These are phyloP conservation scores for Lepidothrix coronata DNA, from an alignment of 2,113 vertebrate species.

Conservation along the genomic window DNA sequence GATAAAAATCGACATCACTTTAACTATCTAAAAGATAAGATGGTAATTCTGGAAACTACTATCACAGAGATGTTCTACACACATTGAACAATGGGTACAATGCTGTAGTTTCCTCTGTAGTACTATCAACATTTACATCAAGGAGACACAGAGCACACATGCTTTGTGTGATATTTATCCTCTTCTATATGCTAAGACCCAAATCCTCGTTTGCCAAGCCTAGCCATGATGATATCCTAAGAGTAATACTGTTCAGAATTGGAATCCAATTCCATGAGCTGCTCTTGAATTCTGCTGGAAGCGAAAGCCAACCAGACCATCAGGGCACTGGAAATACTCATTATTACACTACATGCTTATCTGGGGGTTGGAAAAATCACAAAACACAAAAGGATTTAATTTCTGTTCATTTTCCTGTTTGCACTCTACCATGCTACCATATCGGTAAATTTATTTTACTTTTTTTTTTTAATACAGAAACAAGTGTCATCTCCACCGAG, in stretches of 20 bases:
- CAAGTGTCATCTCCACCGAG: not conserved
- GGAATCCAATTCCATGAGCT: not conserved
- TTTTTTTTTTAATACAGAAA: not conserved
- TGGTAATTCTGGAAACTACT: not conserved
- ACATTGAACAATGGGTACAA: rapidly evolving
- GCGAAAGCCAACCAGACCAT: not conserved
- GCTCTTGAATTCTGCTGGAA: not conserved
- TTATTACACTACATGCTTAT: not conserved
- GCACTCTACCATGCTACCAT: not conserved
- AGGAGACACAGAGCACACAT: not conserved
- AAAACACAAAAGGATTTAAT: not conserved
- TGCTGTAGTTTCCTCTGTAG: not conserved
- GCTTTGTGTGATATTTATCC: not conserved
- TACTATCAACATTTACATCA: not conserved
- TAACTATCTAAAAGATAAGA: not conserved
- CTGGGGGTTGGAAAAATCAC: not conserved
- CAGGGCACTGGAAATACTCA: not conserved
- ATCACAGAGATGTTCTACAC: not conserved
- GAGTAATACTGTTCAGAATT: not conserved
- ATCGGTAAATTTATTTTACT: not conserved
- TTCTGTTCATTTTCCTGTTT: not conserved
- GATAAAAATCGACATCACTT: not conserved
- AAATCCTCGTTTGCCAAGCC: too few relatives aligned
- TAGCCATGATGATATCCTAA: not conserved
- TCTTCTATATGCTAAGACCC: not conserved